phyloP scores from a whole-genome alignment of 1,140 invertebrate genomes.

The Drosophila biarmipes region DNA sequence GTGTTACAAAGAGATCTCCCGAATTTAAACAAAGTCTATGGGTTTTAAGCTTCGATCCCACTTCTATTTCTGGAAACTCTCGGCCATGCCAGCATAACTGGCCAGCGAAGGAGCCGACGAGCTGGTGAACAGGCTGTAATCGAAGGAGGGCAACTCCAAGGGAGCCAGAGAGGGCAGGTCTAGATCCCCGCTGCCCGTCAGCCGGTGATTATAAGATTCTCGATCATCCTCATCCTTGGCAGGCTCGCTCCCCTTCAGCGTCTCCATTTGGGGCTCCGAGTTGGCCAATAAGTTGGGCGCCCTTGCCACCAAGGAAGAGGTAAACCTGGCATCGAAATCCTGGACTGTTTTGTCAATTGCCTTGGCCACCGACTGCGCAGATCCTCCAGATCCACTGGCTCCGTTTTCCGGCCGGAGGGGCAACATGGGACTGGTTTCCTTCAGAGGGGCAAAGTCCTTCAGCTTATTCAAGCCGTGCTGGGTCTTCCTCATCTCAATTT shows the following conservation, averaged over 20 bases:
- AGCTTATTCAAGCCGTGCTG: constrained; percentile 71
- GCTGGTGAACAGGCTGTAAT: constrained; percentile 66
- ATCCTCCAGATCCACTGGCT: constrained; percentile 29
- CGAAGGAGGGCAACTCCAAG: constrained; percentile 74
- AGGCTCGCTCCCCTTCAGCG: constrained; percentile 31
- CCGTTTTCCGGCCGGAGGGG: constrained; percentile 61
- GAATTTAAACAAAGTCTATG: too few relatives aligned
- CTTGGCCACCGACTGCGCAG: constrained; percentile 75
- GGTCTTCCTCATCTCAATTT: constrained; percentile 76
- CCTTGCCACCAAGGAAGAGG: constrained; percentile 37
- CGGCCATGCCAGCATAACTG: constrained; percentile 60
- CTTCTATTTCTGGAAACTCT: constrained; percentile 70
- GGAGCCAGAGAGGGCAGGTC: constrained; percentile 71
- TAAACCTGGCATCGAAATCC: constrained; percentile 78
- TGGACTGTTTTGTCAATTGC: constrained; percentile 80
- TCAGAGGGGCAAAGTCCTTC: constrained; percentile 72
- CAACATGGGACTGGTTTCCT: constrained; percentile 64
- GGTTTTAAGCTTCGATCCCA: neutral
- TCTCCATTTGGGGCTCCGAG: constrained; percentile 53
- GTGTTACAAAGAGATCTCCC: neutral
- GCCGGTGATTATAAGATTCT: neutral
- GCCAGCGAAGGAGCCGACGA: constrained; percentile 65
- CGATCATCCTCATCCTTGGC: constrained; percentile 9
- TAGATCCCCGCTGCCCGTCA: constrained; percentile 41
- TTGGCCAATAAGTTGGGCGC: constrained; percentile 3